These are phyloP conservation scores for Cyclura pinguis DNA, from an alignment of 2,797 vertebrate genomes.

Conservation along the genomic window DNA sequence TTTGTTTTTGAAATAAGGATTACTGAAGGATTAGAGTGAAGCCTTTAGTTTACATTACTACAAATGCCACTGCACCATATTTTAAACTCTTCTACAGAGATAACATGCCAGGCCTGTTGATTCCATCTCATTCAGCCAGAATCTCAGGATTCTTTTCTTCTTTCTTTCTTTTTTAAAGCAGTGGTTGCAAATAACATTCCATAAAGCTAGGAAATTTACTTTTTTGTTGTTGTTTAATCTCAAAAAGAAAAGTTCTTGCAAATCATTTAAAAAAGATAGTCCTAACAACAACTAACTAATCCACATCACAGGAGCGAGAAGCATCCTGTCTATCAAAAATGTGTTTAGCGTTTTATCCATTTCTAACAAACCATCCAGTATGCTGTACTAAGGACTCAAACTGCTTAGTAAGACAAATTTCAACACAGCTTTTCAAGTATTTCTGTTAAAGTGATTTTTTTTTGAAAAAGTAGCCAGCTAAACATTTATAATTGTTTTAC, in stretches of 20 bases:
- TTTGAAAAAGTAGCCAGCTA: not conserved
- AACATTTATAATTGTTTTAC: not conserved
- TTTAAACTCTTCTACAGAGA: slow-evolving; percentile 55
- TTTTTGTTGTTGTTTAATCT: not conserved
- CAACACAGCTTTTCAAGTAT: not conserved
- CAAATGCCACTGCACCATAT: slow-evolving; percentile 30
- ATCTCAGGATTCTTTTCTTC: not conserved
- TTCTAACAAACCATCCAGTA: not conserved
- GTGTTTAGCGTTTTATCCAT: not conserved
- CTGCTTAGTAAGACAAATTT: not conserved
- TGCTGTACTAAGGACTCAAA: not conserved
- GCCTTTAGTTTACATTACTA: slow-evolving; percentile 35
- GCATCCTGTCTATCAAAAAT: not conserved
- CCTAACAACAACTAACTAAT: not conserved
- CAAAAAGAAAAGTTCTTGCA: not conserved
- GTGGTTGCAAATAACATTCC: not conserved
- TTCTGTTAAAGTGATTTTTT: not conserved
- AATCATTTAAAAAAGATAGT: not conserved
- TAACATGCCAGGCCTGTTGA: slow-evolving; percentile 44
- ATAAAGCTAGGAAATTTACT: not conserved
- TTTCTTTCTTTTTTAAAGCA: not conserved
- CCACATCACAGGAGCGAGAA: not conserved
- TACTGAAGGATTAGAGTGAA: slow-evolving; percentile 61
- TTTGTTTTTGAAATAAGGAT: slow-evolving; percentile 64
- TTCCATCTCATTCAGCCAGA: slow-evolving; percentile 36